These are phyloP conservation scores for Callospermophilus lateralis DNA, from an alignment of 2,113 vertebrate species.

Conservation along the genomic window DNA sequence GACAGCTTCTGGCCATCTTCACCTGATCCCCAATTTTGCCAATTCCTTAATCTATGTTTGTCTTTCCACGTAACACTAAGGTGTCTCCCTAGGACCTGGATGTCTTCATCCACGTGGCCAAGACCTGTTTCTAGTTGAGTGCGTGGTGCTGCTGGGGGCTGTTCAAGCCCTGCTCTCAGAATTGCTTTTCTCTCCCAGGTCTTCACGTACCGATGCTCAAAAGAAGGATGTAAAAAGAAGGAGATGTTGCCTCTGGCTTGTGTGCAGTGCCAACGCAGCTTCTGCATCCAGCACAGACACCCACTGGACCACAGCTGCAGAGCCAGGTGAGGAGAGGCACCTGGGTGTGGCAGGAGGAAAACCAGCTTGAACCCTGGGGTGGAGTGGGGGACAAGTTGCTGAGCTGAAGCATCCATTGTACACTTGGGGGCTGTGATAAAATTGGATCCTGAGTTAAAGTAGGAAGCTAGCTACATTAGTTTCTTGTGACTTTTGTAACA, in stretches of 20 bases:
- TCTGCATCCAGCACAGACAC: constrained; percentile 96
- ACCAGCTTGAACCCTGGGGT: accelerated
- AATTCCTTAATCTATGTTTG: background rate
- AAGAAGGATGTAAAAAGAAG: constrained; percentile 94
- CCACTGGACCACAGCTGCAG: constrained; percentile 94
- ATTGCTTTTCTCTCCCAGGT: constrained; percentile 86
- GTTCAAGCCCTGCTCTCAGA: background rate
- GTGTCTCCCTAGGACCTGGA: background rate
- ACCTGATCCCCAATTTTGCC: accelerated
- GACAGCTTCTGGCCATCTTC: background rate
- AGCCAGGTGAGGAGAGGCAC: constrained; percentile 87
- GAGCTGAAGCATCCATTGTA: background rate
- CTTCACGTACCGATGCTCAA: constrained; percentile 93
- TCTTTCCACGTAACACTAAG: background rate
- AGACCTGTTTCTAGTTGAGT: background rate
- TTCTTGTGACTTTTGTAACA: background rate
- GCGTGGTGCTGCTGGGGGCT: accelerated
- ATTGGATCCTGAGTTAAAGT: background rate
- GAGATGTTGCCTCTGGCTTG: constrained; percentile 95
- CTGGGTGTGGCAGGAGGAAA: accelerated
- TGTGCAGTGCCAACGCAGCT: constrained; percentile 92
- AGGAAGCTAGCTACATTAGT: background rate
- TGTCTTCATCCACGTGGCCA: accelerated
- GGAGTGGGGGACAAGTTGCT: background rate
- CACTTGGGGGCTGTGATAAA: background rate